phyloP scores from a whole-genome alignment of 1,140 invertebrate genomes.

The Drosophila leontia region DNA sequence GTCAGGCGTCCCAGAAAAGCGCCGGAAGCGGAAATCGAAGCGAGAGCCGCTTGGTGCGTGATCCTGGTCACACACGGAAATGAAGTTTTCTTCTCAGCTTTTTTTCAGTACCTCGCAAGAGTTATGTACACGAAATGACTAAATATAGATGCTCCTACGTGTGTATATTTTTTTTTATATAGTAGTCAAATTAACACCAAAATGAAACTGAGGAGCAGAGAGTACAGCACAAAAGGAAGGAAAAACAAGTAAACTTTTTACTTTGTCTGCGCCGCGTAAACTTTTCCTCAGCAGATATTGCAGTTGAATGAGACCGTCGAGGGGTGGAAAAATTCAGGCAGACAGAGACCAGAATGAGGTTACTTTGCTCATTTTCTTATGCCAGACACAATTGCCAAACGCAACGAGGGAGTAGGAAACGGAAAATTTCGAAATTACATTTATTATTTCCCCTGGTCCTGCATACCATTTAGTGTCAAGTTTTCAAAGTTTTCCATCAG shows the following conservation, averaged over 20 bases:
- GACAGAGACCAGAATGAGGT: conserved; percentile 29
- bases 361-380: conserved; percentile 58
- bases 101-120: conserved; percentile 16
- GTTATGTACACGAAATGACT: conserved; percentile 41
- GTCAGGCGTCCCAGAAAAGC: conserved; percentile 27
- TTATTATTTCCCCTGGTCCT: conserved; percentile 58
- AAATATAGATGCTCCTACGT: conserved; percentile 35
- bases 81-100: conserved; percentile 41
- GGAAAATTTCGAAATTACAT: conserved; percentile 64
- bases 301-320: conserved; percentile 22
- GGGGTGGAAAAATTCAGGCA: conserved; percentile 4
- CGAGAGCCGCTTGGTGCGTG: conserved; percentile 54
- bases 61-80: conserved; percentile 61
- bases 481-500: conserved; percentile 22
- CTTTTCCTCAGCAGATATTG: conserved; percentile 57
- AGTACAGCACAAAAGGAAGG: conserved; percentile 11
- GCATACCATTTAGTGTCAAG: conserved; percentile 40
- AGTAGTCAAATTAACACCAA: conserved; percentile 24
- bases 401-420: conserved; percentile 23
- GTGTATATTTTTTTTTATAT: neutral
- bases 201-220: neutral
- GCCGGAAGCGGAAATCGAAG: conserved; percentile 70
- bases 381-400: conserved; percentile 57
- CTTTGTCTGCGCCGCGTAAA: conserved; percentile 53
- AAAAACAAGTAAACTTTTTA: conserved; percentile 61